Evolutionary conservation across 2,888 invertebrate genomes (phyloP).

Genomic region (Halictus ligatus): DNA sequence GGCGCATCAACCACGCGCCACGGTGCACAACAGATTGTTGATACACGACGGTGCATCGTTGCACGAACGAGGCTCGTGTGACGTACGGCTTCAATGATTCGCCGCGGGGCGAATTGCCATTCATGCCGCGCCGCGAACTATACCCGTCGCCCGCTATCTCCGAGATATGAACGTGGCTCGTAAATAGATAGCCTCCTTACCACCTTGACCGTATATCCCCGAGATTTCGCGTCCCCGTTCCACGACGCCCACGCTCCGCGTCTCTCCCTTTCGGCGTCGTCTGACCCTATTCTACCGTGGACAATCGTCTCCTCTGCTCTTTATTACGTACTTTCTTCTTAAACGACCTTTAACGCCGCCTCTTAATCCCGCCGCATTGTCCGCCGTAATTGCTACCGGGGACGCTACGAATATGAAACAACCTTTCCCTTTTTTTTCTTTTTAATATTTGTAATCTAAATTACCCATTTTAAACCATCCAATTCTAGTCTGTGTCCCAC

Average conservation of each 20-base stretch:
- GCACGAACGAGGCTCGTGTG: slow-evolving; percentile 32
- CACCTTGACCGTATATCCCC: slow-evolving; percentile 58
- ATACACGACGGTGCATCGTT: slow-evolving; percentile 25
- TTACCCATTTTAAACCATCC: no score
- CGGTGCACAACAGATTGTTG: slow-evolving; percentile 33
- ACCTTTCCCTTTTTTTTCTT: neutral
- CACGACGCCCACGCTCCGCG: slow-evolving; percentile 12
- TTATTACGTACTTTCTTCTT: neutral
- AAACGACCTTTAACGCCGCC: neutral
- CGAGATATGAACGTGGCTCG: slow-evolving; percentile 68
- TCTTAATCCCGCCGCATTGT: neutral
- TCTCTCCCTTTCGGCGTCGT: slow-evolving; percentile 1
- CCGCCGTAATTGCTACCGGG: neutral
- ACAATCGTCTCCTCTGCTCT: neutral
- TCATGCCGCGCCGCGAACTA: slow-evolving; percentile 67
- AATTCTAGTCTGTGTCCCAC: no score
- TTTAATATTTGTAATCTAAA: neutral
- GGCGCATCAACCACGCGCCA: slow-evolving; percentile 6
- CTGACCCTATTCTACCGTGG: neutral
- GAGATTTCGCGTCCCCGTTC: slow-evolving; percentile 38
- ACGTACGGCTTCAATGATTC: slow-evolving; percentile 57
- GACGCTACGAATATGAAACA: neutral
- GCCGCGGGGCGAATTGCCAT: slow-evolving; percentile 70
- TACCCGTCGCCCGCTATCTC: slow-evolving; percentile 61
- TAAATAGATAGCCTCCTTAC: slow-evolving; percentile 68